Percentiles rank a stretch among this genome's conserved stretches.
These are phyloP conservation scores for Cynodonichthys magdalenae DNA, from an alignment of 2,797 vertebrate species.

Conservation along the genomic window DNA sequence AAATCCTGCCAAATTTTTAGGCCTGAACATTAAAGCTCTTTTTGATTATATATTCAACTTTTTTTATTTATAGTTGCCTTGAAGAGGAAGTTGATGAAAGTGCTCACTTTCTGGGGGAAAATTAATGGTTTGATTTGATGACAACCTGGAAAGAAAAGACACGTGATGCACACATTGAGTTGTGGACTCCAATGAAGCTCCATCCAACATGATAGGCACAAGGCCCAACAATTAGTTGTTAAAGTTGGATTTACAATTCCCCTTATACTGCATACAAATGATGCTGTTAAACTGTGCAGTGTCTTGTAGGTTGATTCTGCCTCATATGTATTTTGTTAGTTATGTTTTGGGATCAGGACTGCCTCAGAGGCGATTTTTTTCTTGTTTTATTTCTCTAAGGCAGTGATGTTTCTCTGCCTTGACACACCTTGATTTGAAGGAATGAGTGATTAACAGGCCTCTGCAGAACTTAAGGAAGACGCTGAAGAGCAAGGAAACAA, in stretches of 20 bases:
- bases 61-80: conserved; percentile 24
- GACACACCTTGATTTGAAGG: no score
- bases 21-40: conserved; percentile 47
- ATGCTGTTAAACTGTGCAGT: no score
- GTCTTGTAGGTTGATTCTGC: no score
- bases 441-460: no score
- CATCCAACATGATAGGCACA: not conserved
- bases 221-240: not conserved
- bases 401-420: no score
- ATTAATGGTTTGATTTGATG: conserved; percentile 32
- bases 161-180: not conserved
- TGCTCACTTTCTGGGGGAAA: conserved; percentile 24
- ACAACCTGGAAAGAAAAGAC: conserved; percentile 13
- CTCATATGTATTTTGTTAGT: no score
- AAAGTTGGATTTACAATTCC: not conserved
- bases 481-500: no score
- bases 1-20: conserved; percentile 62
- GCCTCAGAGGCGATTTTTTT: not conserved
- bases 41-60: not conserved
- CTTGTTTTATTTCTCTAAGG: not conserved
- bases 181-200: not conserved
- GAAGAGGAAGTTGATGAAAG: conserved; percentile 46
- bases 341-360: not conserved
- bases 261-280: no score
- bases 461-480: no score